phyloP scores from a whole-genome alignment of 1,140 invertebrate genomes.

The Phthorimaea operculella region DNA sequence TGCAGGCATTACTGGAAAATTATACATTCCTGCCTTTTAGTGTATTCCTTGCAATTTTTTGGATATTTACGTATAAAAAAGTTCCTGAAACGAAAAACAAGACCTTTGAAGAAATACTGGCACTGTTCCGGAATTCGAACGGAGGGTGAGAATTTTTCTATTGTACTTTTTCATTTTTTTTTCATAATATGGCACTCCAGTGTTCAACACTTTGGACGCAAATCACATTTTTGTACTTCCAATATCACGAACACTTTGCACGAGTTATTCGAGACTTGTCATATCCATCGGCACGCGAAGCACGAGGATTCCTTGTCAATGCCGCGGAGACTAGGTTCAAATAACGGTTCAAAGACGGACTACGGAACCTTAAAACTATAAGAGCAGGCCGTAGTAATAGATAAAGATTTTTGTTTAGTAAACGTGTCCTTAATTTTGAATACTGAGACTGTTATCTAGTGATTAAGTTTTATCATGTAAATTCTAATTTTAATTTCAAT shows the following conservation, averaged over 20 bases:
- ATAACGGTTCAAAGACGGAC: no score
- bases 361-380: no score
- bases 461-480: no score
- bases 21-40: slow-evolving; percentile 99
- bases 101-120: slow-evolving; percentile 96
- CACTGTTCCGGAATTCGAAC: slow-evolving; percentile 87
- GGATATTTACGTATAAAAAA: slow-evolving; percentile 97
- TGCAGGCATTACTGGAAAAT: slow-evolving; percentile 88
- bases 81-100: slow-evolving; percentile 99
- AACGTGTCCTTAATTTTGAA: no score
- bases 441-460: no score
- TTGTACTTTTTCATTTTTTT: background rate
- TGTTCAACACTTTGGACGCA: slow-evolving; percentile 2
- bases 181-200: slow-evolving; percentile 14
- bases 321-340: no score
- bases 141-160: slow-evolving; percentile 75
- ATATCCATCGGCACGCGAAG: slow-evolving; percentile 46
- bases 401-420: no score
- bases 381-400: no score
- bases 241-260: background rate
- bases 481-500: no score
- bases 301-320: slow-evolving; percentile 20
- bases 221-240: background rate
- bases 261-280: slow-evolving; percentile 12
- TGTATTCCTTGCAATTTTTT: slow-evolving; percentile 94